Base-by-base conservation (phyloP, 2,113 vertebrate genomes). In the Proteles cristata region DNA sequence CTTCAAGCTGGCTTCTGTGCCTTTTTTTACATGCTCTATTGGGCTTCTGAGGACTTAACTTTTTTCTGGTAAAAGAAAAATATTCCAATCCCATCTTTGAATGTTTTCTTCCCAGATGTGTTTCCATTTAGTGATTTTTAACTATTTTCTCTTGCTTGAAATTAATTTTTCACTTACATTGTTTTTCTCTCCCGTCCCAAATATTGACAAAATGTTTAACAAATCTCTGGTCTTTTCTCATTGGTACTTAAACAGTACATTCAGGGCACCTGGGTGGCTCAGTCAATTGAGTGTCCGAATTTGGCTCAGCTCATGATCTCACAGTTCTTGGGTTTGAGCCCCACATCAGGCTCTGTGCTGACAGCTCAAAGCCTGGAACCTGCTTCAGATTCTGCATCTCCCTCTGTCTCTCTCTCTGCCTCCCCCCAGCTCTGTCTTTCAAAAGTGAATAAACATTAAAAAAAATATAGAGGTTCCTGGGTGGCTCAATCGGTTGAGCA, bases 61-160 rank as follows among this genome's bases (percentile, higher is more conserved):
- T 16, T 77, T 95, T 96, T 94, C 55, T 86, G 65, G 35, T 61
- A 7, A 4, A 45, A 68, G 74, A 81, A 92, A 92, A 92, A 63
- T 94, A 89, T 94, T 16, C n/a, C 11, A 87, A 90, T 26, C 39
- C 25, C 14, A 77, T 19, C 15, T 77, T 89, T 58, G 48, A 66
- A 35, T 88, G 10, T 92, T 88, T 92, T 19, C 79, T 94, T 17
- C 48, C 53, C 11, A 74, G 31, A 68, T 5, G 5, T 81, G 50
- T 31, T 81, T 85, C 71, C 23, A 69, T 82, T 91, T 61, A 68
- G 12, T 86, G 26, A 80, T 92, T 94, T 61, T 10, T 61, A 83
- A 88, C 48, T 81, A 33, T 94, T 92, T 86, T 93, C 76, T 88
- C 10, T 63, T 88, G 25, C n/a, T 91, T 93, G 45, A 73, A 84